phyloP scores from a whole-genome alignment of 1,140 invertebrate species.

The Calosoma granatense region DNA sequence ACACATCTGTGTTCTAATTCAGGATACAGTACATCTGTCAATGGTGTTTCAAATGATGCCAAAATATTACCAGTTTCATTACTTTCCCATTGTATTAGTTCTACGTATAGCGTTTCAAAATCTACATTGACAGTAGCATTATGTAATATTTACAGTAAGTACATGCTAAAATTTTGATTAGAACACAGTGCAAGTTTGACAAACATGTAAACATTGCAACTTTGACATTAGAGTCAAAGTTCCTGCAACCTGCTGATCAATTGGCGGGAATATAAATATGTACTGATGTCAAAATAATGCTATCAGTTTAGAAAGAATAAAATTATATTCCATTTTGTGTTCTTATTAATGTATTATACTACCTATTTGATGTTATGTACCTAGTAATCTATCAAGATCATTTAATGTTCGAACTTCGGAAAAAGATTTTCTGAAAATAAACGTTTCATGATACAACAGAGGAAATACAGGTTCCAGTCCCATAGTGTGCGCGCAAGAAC shows the following conservation, averaged over 20 bases:
- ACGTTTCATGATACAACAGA: constrained; percentile 49
- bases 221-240: too few species aligned
- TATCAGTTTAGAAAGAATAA: too few species aligned
- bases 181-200: too few species aligned
- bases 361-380: too few species aligned
- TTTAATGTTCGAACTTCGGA: constrained; percentile 37
- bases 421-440: constrained; percentile 53
- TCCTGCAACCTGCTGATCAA: too few species aligned
- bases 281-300: too few species aligned
- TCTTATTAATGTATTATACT: too few species aligned
- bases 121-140: constrained; percentile 30
- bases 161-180: too few species aligned
- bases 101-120: constrained; percentile 46
- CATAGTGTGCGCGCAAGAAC: constrained; percentile 47
- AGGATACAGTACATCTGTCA: constrained; percentile 53
- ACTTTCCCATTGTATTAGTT: constrained; percentile 52
- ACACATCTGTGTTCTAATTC: constrained; percentile 32
- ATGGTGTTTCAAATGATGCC: constrained; percentile 48
- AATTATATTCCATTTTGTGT: too few species aligned
- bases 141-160: too few species aligned
- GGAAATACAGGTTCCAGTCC: constrained; percentile 50
- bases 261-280: too few species aligned
- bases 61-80: constrained; percentile 39
- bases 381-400: constrained; percentile 30
- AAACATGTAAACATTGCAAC: too few species aligned